phyloP scores from a whole-genome alignment of 2,888 invertebrate genomes.

The Hedya salicella region DNA sequence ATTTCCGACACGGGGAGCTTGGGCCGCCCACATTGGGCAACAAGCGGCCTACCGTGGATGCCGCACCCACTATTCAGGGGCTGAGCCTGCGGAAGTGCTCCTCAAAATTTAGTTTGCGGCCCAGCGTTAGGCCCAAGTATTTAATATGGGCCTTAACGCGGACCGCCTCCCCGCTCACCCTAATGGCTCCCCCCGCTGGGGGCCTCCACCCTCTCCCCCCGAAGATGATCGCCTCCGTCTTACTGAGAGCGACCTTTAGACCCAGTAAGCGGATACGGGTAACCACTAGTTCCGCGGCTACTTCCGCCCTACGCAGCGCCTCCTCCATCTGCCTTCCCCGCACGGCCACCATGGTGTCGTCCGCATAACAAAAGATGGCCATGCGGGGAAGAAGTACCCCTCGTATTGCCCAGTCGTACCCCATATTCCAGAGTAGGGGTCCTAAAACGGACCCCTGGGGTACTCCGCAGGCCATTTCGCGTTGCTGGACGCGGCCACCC shows the following conservation, averaged over 20 bases:
- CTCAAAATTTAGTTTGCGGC: constrained; percentile 25
- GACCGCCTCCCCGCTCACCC: constrained; percentile 22
- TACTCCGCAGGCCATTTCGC: background rate
- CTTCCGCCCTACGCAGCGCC: background rate
- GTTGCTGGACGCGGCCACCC: background rate
- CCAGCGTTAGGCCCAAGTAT: constrained; percentile 38
- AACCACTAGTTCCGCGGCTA: too few species aligned
- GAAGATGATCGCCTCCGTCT: background rate
- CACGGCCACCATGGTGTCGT: background rate
- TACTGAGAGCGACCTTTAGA: background rate
- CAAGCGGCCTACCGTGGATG: background rate
- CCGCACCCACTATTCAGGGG: constrained; percentile 25
- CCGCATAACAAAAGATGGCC: background rate
- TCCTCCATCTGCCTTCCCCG: too few species aligned
- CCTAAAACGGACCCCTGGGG: background rate
- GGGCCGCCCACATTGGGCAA: background rate
- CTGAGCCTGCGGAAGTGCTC: constrained; percentile 39
- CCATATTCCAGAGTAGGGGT: too few species aligned
- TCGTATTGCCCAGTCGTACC: background rate
- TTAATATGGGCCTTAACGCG: too few species aligned
- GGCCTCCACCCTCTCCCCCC: background rate
- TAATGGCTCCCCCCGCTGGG: constrained; percentile 16
- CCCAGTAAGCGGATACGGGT: background rate
- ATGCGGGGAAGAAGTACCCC: background rate
- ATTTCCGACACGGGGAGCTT: background rate